Evolutionary conservation across 1,140 invertebrate genomes (phyloP).

Genomic region (Habropoda laboriosa): DNA sequence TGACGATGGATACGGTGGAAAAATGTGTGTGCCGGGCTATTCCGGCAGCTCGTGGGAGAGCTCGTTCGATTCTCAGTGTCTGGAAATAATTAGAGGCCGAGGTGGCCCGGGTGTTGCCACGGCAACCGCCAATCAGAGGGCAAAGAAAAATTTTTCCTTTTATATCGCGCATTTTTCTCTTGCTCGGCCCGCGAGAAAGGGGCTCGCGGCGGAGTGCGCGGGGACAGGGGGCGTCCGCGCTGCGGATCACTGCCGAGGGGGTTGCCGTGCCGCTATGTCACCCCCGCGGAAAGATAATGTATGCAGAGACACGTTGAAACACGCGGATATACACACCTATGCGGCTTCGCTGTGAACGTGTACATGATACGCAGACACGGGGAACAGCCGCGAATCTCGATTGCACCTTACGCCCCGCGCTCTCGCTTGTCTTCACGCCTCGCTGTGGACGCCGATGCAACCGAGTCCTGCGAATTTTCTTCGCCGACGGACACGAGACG

Average conservation of each 20-base stretch:
- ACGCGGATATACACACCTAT: conserved; percentile 53
- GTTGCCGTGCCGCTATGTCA: conserved; percentile 11
- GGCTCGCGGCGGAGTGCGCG: conserved; percentile 39
- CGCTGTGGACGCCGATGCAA: conserved; percentile 12
- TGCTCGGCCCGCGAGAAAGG: conserved; percentile 63
- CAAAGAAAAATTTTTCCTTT: conserved; percentile 81
- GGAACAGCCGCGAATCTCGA: conserved; percentile 41
- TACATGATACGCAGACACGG: not conserved
- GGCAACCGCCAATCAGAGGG: conserved; percentile 82
- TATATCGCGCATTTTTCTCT: conserved; percentile 78
- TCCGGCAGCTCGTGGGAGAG: conserved; percentile 71
- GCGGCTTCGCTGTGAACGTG: not conserved
- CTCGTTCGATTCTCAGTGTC: conserved; percentile 83
- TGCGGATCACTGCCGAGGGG: conserved; percentile 47
- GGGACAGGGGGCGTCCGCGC: not conserved
- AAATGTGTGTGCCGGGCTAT: conserved; percentile 76
- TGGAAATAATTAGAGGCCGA: conserved; percentile 82
- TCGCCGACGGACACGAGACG: conserved; percentile 34
- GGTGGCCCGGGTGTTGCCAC: conserved; percentile 80
- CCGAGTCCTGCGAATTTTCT: conserved; percentile 46
- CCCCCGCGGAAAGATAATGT: conserved; percentile 76
- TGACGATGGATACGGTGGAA: conserved; percentile 53
- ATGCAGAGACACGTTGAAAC: conserved; percentile 80
- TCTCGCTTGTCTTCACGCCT: conserved; percentile 30
- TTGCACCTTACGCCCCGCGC: conserved; percentile 36